These are phyloP conservation scores for Crocidura indochinensis DNA, from an alignment of 2,797 vertebrate genomes.

Conservation along the genomic window DNA sequence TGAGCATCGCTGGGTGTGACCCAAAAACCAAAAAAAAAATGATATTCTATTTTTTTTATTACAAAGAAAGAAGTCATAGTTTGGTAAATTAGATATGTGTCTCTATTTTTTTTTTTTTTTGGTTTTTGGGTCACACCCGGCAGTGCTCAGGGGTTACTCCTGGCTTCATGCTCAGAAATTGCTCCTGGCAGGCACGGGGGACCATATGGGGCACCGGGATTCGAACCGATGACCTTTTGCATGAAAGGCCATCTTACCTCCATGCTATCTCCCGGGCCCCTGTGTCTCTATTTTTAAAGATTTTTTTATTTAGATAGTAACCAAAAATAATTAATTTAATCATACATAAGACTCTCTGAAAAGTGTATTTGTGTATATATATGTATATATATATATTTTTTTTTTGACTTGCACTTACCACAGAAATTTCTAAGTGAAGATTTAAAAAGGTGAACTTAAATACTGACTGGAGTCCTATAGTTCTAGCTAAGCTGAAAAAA, in stretches of 20 bases:
- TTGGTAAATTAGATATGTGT: constrained; percentile 73
- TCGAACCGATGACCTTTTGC: too few relatives aligned
- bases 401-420: constrained; percentile 70
- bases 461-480: constrained; percentile 77
- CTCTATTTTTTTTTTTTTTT: constrained; percentile 69
- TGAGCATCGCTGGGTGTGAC: too few relatives aligned
- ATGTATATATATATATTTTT: too few relatives aligned
- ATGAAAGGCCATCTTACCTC: too few relatives aligned
- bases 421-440: constrained; percentile 81
- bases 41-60: constrained; percentile 69
- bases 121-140: too few relatives aligned
- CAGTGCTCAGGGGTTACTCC: too few relatives aligned
- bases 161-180: too few relatives aligned
- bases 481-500: constrained; percentile 80
- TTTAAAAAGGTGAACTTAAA: constrained; percentile 74
- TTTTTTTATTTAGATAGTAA: constrained; percentile 48
- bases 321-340: background rate
- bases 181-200: too few relatives aligned
- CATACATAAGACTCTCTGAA: constrained; percentile 58
- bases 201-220: too few relatives aligned
- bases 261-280: too few relatives aligned
- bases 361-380: background rate
- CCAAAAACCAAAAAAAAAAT: too few relatives aligned
- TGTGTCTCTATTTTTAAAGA: constrained; percentile 52
- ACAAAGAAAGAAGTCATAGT: constrained; percentile 62